Evolutionary conservation across 2,113 vertebrate species (phyloP), one percentile per base, ranked within the genome.

Genomic region (Caranx melampygus): DNA sequence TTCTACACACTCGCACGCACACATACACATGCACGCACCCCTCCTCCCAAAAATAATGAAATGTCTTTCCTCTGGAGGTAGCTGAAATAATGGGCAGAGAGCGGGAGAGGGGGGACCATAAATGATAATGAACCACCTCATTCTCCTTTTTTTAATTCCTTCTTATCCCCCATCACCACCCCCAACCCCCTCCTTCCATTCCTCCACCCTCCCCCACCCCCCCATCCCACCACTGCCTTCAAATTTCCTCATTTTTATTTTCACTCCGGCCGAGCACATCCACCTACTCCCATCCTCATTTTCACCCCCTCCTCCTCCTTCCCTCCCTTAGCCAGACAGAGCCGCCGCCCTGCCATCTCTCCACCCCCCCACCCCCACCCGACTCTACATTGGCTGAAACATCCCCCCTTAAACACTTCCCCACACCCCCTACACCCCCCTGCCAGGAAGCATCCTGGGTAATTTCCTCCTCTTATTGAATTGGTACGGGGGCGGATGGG

Each of bases 381-480:
- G 5, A 44, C 63, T 79, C 75, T 62, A 79, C 81, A 76, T 71
- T 84, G 75, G 79, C 75, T 76, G 67, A 66, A 64, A 47, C 40
- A 68, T 20, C 57, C n/a, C 20, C 13, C 6, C 34, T n/a, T 31
- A 33, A 49, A 64, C 51, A 13, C 54, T 20, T 15, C 37, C 44
- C 42, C 26, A 3, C 21, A 0, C 5, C 44, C 31, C 58, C 37
- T n/a, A 37, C 58, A 37, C 52, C 35, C 78, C 78, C 78, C 81
- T 88, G 84, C 88, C 90, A 94, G 94, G 92, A 95, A 95, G 93
- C 90, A 94, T 88, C 85, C 85, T 80, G 90, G 92, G 89, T 93
- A 93, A 95, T 95, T 95, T 95, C 94, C 94, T 93, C 91, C 81
- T 87, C 77, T 95, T 95, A 94, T 95, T 95, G 87, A 94, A 95